These are phyloP conservation scores for Crioceris asparagi DNA, from an alignment of 2,888 invertebrate genomes.

Conservation along the genomic window DNA sequence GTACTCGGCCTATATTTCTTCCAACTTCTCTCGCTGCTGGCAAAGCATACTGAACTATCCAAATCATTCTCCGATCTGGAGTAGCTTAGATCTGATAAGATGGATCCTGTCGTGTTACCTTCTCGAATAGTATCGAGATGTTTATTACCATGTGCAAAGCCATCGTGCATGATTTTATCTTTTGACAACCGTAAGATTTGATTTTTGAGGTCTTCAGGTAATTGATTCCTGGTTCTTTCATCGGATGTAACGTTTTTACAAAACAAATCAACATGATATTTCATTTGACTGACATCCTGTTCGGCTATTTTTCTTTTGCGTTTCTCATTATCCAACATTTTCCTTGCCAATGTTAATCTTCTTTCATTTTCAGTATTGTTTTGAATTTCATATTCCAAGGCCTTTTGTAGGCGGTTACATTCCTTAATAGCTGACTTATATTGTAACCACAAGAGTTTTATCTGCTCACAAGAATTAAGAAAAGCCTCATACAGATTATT, in stretches of 20 bases:
- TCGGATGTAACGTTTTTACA: too few species aligned
- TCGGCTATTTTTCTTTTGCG: constrained; percentile 41
- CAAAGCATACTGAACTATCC: neutral
- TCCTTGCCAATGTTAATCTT: constrained; percentile 68
- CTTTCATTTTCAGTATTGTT: constrained; percentile 67
- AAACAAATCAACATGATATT: too few species aligned
- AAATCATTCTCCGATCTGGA: constrained; percentile 53
- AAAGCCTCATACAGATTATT: constrained; percentile 22
- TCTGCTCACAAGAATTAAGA: constrained; percentile 53
- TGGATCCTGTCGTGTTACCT: constrained; percentile 69
- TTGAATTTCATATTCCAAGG: constrained; percentile 58
- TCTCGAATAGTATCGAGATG: constrained; percentile 52
- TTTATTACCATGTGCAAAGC: constrained; percentile 13
- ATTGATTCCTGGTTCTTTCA: too few species aligned
- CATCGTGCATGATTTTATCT: too few species aligned
- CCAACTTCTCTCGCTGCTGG: constrained; percentile 4
- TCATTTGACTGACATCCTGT: constrained; percentile 14
- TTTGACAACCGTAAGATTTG: constrained; percentile 36
- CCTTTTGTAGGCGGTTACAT: constrained; percentile 57
- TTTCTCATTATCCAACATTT: constrained; percentile 66
- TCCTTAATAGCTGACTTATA: constrained; percentile 62
- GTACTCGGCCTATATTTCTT: constrained; percentile 2
- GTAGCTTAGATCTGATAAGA: constrained; percentile 69
- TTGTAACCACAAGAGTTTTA: constrained; percentile 59
- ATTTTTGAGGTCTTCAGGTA: constrained; percentile 71